Conservation (phyloP, 2,797 vertebrate genomes). For the Tenualosa ilisha region DNA sequence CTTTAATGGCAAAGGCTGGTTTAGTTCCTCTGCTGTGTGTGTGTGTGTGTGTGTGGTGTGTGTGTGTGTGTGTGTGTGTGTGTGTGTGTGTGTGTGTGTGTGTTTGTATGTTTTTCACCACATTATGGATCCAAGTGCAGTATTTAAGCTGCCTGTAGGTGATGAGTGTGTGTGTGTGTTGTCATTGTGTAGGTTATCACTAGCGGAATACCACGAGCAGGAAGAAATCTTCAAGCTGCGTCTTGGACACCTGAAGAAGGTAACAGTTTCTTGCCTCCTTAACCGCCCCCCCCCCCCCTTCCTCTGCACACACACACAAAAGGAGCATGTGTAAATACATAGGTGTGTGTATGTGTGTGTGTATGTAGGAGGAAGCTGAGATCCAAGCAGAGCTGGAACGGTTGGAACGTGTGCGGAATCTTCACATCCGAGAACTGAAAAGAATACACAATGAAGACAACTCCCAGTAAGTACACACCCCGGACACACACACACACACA, state of each 20-base stretch:
- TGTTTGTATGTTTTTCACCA: too few relatives aligned
- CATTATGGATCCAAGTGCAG: too few relatives aligned
- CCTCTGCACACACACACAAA: background rate
- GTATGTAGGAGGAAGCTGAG: conserved; percentile 82
- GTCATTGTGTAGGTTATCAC: conserved; percentile 75
- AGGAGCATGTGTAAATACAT: background rate
- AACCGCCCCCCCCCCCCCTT: background rate
- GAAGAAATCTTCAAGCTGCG: conserved; percentile 86
- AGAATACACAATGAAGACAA: conserved; percentile 91
- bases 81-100: too few relatives aligned
- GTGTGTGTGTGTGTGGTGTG: too few relatives aligned
- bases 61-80: too few relatives aligned
- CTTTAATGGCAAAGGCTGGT: too few relatives aligned
- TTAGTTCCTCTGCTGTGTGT: too few relatives aligned
- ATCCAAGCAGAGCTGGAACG: conserved; percentile 86
- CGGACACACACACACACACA: background rate
- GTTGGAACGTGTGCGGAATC: conserved; percentile 85
- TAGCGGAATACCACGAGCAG: conserved; percentile 86
- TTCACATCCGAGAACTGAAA: conserved; percentile 89
- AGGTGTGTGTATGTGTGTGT: conserved; percentile 7
- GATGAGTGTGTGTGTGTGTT: conserved; percentile 4
- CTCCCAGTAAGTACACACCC: conserved; percentile 76
- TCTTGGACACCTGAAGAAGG: conserved; percentile 86
- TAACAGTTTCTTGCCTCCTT: conserved; percentile 42
- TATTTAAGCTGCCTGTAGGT: too few relatives aligned